Conservation (phyloP, 2,797 vertebrate species). For the Hybognathus amarus region DNA sequence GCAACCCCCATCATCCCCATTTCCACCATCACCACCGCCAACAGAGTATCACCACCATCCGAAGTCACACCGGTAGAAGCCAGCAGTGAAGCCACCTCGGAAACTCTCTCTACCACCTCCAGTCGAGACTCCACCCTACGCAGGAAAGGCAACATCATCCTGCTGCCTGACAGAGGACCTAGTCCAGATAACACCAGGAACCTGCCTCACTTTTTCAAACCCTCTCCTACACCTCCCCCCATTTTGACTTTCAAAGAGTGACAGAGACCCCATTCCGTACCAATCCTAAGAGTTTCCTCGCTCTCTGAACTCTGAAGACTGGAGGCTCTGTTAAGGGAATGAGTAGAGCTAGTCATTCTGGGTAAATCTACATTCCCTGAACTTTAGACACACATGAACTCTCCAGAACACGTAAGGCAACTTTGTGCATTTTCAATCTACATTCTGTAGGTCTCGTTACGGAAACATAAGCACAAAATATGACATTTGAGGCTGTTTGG, state of each 20-base stretch:
- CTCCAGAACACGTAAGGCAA: slow-evolving; percentile 31
- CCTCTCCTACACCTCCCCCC: slow-evolving; percentile 87
- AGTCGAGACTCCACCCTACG: slow-evolving; percentile 93
- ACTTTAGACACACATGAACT: slow-evolving; percentile 12
- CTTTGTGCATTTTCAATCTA: slow-evolving; percentile 31
- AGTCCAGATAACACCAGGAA: slow-evolving; percentile 94
- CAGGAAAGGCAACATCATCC: slow-evolving; percentile 91
- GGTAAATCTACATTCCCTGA: slow-evolving; percentile 59
- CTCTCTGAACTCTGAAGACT: slow-evolving; percentile 54
- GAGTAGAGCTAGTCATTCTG: slow-evolving; percentile 69
- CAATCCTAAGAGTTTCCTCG: slow-evolving; percentile 61
- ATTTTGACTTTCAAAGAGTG: slow-evolving; percentile 87
- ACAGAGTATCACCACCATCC: slow-evolving; percentile 90
- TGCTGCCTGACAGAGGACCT: slow-evolving; percentile 92
- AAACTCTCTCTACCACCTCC: slow-evolving; percentile 89
- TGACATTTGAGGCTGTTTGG: slow-evolving; percentile 1
- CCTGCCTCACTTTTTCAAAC: slow-evolving; percentile 95
- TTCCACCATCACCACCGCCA: slow-evolving; percentile 78
- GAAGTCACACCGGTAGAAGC: slow-evolving; percentile 93
- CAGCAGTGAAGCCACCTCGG: slow-evolving; percentile 83
- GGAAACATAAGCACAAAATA: slow-evolving; percentile 54
- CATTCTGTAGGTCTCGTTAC: slow-evolving; percentile 10
- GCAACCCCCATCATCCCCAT: slow-evolving; percentile 84
- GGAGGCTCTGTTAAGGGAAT: slow-evolving; percentile 35
- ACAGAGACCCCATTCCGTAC: slow-evolving; percentile 54